phyloP scores from a whole-genome alignment of 2,113 vertebrate species.

The Callocephalon fimbriatum region DNA sequence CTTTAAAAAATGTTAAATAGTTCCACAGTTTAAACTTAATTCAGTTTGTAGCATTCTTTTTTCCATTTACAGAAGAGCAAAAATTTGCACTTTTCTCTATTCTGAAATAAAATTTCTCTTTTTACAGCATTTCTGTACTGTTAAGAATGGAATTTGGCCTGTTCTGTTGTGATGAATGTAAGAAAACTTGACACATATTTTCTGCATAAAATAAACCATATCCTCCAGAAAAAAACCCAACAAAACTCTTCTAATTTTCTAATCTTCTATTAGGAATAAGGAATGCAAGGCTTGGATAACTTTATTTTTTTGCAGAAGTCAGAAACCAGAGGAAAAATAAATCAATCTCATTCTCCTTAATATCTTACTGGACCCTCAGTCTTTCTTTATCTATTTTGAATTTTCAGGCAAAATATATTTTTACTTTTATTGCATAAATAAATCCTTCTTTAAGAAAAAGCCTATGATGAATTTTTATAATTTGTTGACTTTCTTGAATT shows the following conservation, averaged over 20 bases:
- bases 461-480: neutral
- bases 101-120: neutral
- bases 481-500: neutral
- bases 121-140: neutral
- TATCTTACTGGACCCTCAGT: neutral
- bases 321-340: neutral
- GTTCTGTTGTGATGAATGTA: neutral
- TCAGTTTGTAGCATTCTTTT: neutral
- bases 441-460: neutral
- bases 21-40: neutral
- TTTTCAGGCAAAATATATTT: neutral
- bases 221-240: neutral
- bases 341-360: neutral
- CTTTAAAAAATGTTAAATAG: neutral
- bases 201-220: neutral
- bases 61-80: neutral
- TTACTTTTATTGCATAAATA: neutral
- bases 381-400: neutral
- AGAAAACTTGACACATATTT: fast-evolving
- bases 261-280: neutral
- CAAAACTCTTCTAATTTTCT: neutral
- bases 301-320: neutral
- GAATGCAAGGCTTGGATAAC: neutral
- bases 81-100: neutral
- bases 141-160: neutral